A percentile compares a stretch with the other conserved stretches of the same genome.
Conservation (phyloP, 1,140 invertebrate species). For the Acyrthosiphon pisum region DNA sequence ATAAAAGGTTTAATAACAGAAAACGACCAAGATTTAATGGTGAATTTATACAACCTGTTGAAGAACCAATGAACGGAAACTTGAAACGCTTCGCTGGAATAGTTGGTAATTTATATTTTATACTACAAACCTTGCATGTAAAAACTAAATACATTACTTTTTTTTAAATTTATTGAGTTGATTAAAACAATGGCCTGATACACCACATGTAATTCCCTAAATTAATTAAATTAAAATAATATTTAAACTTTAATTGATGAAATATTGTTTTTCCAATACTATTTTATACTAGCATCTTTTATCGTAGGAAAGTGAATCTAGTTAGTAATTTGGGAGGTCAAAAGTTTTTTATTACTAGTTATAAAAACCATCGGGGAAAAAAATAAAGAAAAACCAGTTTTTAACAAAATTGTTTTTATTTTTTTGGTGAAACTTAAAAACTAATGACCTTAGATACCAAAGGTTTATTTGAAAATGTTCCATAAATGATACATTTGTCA, state of each 20-base stretch:
- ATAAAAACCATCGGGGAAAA: too few relatives aligned
- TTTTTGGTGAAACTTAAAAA: too few relatives aligned
- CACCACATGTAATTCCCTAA: not conserved
- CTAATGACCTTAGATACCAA: too few relatives aligned
- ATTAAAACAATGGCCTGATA: not conserved
- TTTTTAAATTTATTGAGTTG: not conserved
- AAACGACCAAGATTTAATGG: conserved; percentile 15
- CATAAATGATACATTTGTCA: too few relatives aligned
- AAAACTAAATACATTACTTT: not conserved
- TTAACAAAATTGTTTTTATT: too few relatives aligned
- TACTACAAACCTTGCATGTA: not conserved
- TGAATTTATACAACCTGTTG: not conserved
- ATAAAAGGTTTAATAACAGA: conserved; percentile 36
- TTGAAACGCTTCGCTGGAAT: conserved; percentile 51
- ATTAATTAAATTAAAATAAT: not conserved
- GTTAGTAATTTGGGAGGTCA: too few relatives aligned
- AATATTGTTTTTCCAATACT: not conserved
- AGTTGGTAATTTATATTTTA: conserved; percentile 36
- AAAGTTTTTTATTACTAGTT: too few relatives aligned
- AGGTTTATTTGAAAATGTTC: too few relatives aligned
- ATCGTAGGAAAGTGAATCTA: too few relatives aligned
- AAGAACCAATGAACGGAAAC: conserved; percentile 55
- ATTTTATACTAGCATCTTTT: too few relatives aligned
- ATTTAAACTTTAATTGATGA: not conserved
- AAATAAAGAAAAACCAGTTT: too few relatives aligned